Base-by-base conservation (phyloP, 1,140 invertebrate genomes). In the Penaeus chinensis region DNA sequence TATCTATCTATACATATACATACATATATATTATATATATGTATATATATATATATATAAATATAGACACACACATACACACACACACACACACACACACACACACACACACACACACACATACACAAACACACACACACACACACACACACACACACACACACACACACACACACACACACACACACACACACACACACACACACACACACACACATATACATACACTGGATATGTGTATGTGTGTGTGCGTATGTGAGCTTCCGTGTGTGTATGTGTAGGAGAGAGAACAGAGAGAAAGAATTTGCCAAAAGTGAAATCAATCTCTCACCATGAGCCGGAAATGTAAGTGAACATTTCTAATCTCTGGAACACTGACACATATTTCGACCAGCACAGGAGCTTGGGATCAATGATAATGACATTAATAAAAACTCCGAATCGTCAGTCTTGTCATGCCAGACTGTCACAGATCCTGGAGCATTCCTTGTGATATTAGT, bases 191-290 rank as follows among this genome's bases (percentile, higher is more conserved):
- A 37, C n/a, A 77, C 18, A 77, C 37, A 37, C 37, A 32, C 37
- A 77, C n/a, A 77, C 13, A 77, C 13, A 77, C 42, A 37, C 37
- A 37, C n/a, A 77, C 18, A 37, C 37, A 77, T 77, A 77, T 77
- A 77, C 37, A 77, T 77, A 77, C 24, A 27, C 37, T 77, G 24
- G 8, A 77, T 77, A 77, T 77, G 24, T 77, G 24, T 77, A 77
- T 77, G 42, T 7, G 61, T 80, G 24, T 42, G 61, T 10, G 5
- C 11, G 61, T 54, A 60, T 24, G n/a, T 24, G 20, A 61, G 16
- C 3, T 2, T 19, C 2, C 47, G 54, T 79, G 19, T 37, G 18
- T 79, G 27, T 42, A 3, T 79, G 18, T 79, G 27, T 32, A 20
- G 37, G 16, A 20, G 37, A 5, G 37, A 37, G 37, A 5, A 37